Evolutionary conservation across 2,113 vertebrate species (phyloP).

Genomic region (Thunnus maccoyii): DNA sequence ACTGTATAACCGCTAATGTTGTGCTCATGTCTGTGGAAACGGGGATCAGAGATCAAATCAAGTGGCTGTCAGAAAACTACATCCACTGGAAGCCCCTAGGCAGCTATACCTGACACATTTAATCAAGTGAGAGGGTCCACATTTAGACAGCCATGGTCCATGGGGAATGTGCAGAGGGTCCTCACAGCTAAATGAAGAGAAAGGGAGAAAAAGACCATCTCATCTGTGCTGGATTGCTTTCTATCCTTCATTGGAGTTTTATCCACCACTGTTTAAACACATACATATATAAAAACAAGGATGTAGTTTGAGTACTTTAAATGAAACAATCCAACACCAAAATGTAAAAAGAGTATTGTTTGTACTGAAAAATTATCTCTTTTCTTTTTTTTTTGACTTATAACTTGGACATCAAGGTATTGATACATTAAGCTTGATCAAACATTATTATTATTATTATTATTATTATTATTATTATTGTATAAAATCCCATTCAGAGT

Average conservation of each 20-base stretch:
- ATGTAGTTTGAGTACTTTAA: conserved; percentile 36
- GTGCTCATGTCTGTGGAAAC: conserved; percentile 62
- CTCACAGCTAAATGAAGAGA: conserved; percentile 66
- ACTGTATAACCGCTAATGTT: conserved; percentile 60
- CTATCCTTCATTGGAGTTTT: conserved; percentile 47
- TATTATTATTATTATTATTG: background rate
- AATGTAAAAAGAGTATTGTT: background rate
- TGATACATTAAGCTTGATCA: background rate
- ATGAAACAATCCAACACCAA: conserved; percentile 12
- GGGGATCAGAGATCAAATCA: conserved; percentile 69
- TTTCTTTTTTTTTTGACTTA: background rate
- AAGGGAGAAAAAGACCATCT: conserved; percentile 58
- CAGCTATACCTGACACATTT: conserved; percentile 78
- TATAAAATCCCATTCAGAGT: background rate
- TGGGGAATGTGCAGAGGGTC: conserved; percentile 58
- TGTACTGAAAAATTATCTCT: background rate
- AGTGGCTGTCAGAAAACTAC: conserved; percentile 70
- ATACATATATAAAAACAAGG: conserved; percentile 10
- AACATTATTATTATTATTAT: too few species aligned
- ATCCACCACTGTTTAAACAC: conserved; percentile 51
- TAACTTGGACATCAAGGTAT: background rate
- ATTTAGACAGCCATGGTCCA: conserved; percentile 73
- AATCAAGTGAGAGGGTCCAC: conserved; percentile 77
- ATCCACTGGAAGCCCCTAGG: conserved; percentile 66
- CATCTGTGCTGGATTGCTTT: conserved; percentile 50